Evolutionary conservation across 2,113 vertebrate genomes (phyloP).

Genomic region (Mustelus asterias): DNA sequence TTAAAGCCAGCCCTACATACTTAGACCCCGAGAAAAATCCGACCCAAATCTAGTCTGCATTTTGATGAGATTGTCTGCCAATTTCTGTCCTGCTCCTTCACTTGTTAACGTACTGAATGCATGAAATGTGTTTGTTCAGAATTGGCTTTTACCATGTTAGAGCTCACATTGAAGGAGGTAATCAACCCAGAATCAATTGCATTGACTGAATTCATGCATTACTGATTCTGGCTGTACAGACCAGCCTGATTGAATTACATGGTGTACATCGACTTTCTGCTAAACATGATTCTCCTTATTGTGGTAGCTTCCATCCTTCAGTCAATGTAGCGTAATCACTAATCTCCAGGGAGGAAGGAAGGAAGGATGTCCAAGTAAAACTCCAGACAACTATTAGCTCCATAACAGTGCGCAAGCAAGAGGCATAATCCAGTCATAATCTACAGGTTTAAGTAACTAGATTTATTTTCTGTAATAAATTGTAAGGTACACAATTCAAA

Average conservation of each 20-base stretch:
- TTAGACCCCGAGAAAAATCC: background rate
- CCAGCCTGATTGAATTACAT: too few relatives aligned
- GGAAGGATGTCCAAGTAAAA: background rate
- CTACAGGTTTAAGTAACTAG: background rate
- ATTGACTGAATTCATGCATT: background rate
- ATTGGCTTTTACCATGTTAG: background rate
- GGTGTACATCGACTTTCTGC: too few relatives aligned
- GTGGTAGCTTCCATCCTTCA: too few relatives aligned
- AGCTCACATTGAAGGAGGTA: background rate
- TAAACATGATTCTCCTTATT: too few relatives aligned
- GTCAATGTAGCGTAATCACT: background rate
- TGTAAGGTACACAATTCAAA: background rate
- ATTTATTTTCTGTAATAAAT: background rate
- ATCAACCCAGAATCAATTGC: background rate
- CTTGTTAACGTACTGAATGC: background rate
- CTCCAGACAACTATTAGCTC: background rate
- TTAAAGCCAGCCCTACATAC: background rate
- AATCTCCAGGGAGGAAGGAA: background rate
- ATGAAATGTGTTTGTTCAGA: background rate
- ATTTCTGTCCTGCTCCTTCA: background rate
- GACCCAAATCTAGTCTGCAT: background rate
- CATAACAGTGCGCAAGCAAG: background rate
- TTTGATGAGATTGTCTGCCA: background rate
- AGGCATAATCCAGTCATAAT: background rate
- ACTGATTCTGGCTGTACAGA: too few relatives aligned